Evolutionary conservation across 2,113 vertebrate species (phyloP), one percentile per base, ranked within the genome.

Genomic region (Ciconia stormi): DNA sequence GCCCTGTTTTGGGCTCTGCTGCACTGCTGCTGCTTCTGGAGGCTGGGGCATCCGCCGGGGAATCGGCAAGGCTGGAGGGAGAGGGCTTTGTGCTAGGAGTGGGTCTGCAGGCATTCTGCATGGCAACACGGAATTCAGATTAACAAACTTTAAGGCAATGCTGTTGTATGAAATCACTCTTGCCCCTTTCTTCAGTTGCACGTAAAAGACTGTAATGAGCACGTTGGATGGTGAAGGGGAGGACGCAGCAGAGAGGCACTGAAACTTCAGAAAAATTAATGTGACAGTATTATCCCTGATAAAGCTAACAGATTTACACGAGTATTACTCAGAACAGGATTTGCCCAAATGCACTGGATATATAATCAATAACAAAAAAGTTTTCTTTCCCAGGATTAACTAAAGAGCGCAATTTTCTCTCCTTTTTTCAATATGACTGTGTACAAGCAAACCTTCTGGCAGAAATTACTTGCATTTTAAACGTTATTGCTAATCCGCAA

Each of bases 401-500:
- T 73, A 49, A 50, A 94, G 84, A 85, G 67, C 9, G 8, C 38
- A 4, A 73, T 94, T 91, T 55, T 89, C 89, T 95, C 74, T 85
- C 84, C 42, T 27, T 55, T 63, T 97, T 87, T 97, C 96, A 62
- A 5, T 93, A 79, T 96, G 93, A 97, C 81, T 97, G 78, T 46
- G 86, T 40, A 55, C 63, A 95, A 72, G 95, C 97, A 85, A 87
- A 62, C 42, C 81, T 8, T 56, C 77, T 44, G 79, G 94, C 93
- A 95, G 94, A 95, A 91, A 94, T 88, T 96, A 95, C 84, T 95
- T 50, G 81, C 46, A 26, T 85, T 93, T 89, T 76, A 92, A 66
- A 84, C n/a, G 46, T 95, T 95, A 87, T 58, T 87, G 89, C 95
- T 96, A 93, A 95, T 89, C 88, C 81, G 89, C 74, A 36, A 21